phyloP scores from a whole-genome alignment of 2,888 invertebrate species.

The Panorpa germanica region DNA sequence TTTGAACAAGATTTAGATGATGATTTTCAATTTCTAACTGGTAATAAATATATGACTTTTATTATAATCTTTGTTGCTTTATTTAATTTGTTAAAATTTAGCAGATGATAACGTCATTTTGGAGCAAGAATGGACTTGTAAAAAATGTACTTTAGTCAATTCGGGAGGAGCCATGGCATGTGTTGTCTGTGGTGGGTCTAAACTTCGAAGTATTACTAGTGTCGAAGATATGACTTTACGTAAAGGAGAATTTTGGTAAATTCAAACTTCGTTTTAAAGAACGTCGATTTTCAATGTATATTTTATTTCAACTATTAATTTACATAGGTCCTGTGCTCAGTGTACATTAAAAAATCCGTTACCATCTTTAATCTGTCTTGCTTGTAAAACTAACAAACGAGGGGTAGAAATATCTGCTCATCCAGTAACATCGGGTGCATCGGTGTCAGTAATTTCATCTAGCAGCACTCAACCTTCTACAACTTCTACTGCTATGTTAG shows the following conservation, averaged over 20 bases:
- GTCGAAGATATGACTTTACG: conserved; percentile 47
- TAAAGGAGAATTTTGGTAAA: conserved; percentile 49
- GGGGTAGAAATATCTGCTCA: conserved; percentile 21
- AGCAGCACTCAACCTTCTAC: background rate
- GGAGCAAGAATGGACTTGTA: conserved; percentile 58
- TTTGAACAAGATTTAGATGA: conserved; percentile 51
- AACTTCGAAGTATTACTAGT: conserved; percentile 44
- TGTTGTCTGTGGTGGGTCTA: conserved; percentile 74
- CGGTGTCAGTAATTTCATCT: conserved; percentile 8
- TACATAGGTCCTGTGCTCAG: conserved; percentile 44
- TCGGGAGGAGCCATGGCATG: conserved; percentile 49
- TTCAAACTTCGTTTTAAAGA: background rate
- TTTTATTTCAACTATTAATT: conserved; percentile 8
- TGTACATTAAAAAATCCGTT: conserved; percentile 70
- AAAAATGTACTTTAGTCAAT: conserved; percentile 75
- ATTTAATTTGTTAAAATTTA: conserved; percentile 11
- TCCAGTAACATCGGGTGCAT: conserved; percentile 14
- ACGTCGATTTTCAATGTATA: conserved; percentile 20
- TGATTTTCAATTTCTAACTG: conserved; percentile 40
- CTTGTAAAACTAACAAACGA: conserved; percentile 46
- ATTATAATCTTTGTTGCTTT: conserved; percentile 4
- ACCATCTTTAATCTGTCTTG: conserved; percentile 45
- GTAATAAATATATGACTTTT: conserved; percentile 20
- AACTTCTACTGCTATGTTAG: conserved; percentile 15
- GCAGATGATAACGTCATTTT: conserved; percentile 18